Evolutionary conservation across 2,888 invertebrate genomes (phyloP), one percentile per base, ranked within the genome.

Genomic region (Pachliopta kotzebuea): DNA sequence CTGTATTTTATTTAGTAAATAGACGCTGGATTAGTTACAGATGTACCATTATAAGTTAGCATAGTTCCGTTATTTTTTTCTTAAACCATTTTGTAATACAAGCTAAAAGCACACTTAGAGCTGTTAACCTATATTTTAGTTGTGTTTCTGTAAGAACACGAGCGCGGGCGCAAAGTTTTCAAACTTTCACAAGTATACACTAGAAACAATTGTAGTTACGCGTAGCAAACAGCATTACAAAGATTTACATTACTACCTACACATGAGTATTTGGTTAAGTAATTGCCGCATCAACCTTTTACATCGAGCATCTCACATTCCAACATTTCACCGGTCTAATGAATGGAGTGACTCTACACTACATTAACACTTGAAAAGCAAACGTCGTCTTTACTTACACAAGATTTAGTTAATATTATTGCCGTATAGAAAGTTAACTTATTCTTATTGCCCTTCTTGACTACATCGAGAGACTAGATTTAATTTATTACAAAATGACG

Each of bases 191-290:
- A 18, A n/a, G 45, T 45, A 45, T 23, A 26, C 56, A 20, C 52
- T 26, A 17, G 11, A 62, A 24, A 62, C 53, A 37, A 45, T 62
- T 56, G 56, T 56, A 56, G 52, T 23, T 37, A 42, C 52, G 29
- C 20, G 24, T 26, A 11, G 58, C 56, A 62, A 53, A 57, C 53
- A 63, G 37, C 57, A 53, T 45, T 31, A 55, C 58, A 63, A 59
- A 29, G 58, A 63, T 63, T 63, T 55, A 54, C 63, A 49, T 11
- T 57, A 45, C 54, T 45, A 45, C 58, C 11, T 29, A 26, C 54
- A 52, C 60, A 31, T 45, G n/a, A 59, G 45, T 63, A 45, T 59
- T 63, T 63, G 58, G 54, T 55, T 59, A 45, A 45, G 63, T 53
- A 54, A 63, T 59, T 63, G 53, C 54, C 54, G 58, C 54, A 31